Evolutionary conservation across 1,140 invertebrate species (phyloP), one percentile per base, ranked within the genome.

Genomic region (Microplitis mediator): DNA sequence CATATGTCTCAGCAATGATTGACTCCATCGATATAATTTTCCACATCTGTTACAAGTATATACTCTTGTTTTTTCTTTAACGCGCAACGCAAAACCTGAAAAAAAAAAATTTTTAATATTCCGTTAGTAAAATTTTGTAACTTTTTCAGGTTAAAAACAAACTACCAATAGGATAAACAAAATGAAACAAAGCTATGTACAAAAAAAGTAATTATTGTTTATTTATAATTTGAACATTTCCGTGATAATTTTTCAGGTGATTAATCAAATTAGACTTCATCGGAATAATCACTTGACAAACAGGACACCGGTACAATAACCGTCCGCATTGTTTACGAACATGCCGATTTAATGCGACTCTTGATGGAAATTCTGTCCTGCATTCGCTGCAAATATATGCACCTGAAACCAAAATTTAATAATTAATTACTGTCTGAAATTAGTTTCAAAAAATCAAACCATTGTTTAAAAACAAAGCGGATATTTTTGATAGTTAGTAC

Each of bases 1-100:
- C 63, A 86, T 71, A 73, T 89, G 89, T 34, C 88, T 80, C 35
- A 78, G 80, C 68, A 88, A 78, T 32, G 84, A 86, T 23, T 84
- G 84, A 68, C 83, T 82, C 73, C 86, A 85, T 63, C 81, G 80
- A 78, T 89, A 89, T 5, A 76, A 71, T 58, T 88, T 85, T 56
- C 88, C 87, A 71, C 89, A 89, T 16, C 74, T 76, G 0, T 74
- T 77, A 74, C 88, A 90, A 5, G 65, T 61, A 61, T 83, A 74
- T 60, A 32, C 60, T 69, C 71, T 72, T 72, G 58, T 66, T 0
- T 23, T 66, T 6, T 34, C 14, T 13, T 71, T 52, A 54, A 45
- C 69, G 79, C 80, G 80, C 23, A 2, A 23, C 2, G 23, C 23
- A 23, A 23, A 23, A 23, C 23, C 23, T 23, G 2, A 23, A 23